Evolutionary conservation across 2,113 vertebrate species (phyloP).

Genomic region (Oplegnathus fasciatus): DNA sequence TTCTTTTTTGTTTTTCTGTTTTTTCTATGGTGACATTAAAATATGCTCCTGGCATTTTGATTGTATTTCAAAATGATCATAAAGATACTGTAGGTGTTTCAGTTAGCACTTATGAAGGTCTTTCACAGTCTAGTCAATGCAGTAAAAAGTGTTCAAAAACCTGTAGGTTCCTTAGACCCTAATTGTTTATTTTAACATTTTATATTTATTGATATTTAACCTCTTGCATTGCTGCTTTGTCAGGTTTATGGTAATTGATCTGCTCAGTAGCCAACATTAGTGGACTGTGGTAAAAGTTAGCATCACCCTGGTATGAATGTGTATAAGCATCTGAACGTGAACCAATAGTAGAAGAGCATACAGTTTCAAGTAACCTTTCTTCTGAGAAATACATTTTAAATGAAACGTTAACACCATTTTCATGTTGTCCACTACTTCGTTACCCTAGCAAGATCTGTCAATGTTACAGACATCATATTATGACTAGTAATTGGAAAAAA

Average conservation of each 20-base stretch:
- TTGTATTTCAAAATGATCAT: constrained; percentile 39
- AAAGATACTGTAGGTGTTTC: constrained; percentile 11
- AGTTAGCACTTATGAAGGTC: background rate
- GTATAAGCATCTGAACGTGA: background rate
- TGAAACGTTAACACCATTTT: background rate
- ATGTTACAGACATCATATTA: background rate
- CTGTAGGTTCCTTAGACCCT: fast-evolving
- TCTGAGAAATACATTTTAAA: background rate
- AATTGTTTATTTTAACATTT: background rate
- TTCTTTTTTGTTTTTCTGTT: constrained; percentile 24
- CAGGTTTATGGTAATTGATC: background rate
- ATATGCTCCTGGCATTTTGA: constrained; percentile 37
- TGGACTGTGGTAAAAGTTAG: background rate
- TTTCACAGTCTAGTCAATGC: background rate
- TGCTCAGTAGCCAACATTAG: background rate
- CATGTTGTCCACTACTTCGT: background rate
- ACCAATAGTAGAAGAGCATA: background rate
- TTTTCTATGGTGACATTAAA: constrained; percentile 45
- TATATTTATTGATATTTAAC: too few relatives aligned
- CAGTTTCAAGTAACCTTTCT: background rate
- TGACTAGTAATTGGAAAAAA: background rate
- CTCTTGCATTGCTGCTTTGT: background rate
- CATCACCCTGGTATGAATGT: background rate
- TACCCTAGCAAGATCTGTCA: background rate
- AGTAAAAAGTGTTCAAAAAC: background rate